Base-by-base conservation (phyloP, 1,140 invertebrate genomes). In the Penaeus chinensis region DNA sequence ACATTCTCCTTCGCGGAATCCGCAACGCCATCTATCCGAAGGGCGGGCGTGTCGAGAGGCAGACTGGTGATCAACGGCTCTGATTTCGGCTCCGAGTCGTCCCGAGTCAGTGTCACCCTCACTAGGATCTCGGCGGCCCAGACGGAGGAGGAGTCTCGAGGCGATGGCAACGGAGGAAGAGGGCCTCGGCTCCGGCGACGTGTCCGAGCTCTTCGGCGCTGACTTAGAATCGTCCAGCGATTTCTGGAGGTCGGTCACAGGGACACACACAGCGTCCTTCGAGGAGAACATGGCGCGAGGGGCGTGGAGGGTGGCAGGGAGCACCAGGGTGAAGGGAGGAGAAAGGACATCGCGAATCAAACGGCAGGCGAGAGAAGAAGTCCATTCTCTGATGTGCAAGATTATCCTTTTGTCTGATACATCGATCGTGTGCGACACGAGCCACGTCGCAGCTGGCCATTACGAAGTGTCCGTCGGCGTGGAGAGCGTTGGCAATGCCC, bases 301-400 rank as follows among this genome's bases (percentile, higher is more conserved):
- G 61, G 22, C 32, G n/a, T 82, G 79, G 79, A 65, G 60, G n/a
- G 61, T 82, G 60, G 79, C 20, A 62, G 79, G 79, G 24, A 62
- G 60, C 32, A 22, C 22, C 19, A 77, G 74, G 13, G 18, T 27
- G 47, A 47, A 77, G 32, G 7, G 37, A 22, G 10, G 74, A 47
- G 47, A 37, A 19, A 77, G 54, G 16, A 82, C 61, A 62, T 24
- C 24, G 79, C n/a, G 79, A 63, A n/a, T 61, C 2, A 82, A 32
- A 63, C 13, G 60, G 27, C 61, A 62, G 24, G 20, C 16, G 63
- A 61, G 16, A 3, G 42, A n/a, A 24, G 24, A 63, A 27, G 18
- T 27, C n/a, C 65, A 27, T 32, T 19, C 79, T 3, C 60, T 32
- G 60, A 62, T 10, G 16, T 82, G 79, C 79, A 62, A 22, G 0